Evolutionary conservation across 2,113 vertebrate species (phyloP).

Genomic region (Ptilorrhoa leucosticta): DNA sequence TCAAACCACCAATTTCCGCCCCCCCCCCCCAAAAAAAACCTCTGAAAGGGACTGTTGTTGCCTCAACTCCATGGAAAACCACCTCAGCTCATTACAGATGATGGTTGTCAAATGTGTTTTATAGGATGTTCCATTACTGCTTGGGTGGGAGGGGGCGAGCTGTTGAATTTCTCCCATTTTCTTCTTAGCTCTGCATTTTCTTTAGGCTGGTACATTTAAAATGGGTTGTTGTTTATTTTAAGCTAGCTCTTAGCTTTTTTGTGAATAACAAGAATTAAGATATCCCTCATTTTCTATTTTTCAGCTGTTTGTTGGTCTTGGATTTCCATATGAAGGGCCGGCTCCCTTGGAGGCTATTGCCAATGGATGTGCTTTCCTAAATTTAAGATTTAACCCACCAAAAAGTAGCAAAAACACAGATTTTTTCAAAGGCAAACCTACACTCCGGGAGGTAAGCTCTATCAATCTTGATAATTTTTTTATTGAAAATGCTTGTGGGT

Average conservation of each 20-base stretch:
- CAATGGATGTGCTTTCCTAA: constrained; percentile 95
- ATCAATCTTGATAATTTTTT: neutral
- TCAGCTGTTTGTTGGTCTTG: constrained; percentile 96
- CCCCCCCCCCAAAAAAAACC: neutral
- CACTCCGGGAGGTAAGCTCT: constrained; percentile 89
- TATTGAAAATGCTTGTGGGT: neutral
- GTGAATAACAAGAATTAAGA: neutral
- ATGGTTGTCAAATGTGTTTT: constrained; percentile 57
- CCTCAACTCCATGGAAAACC: constrained; percentile 41
- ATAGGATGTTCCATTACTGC: neutral
- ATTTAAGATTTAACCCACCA: constrained; percentile 90
- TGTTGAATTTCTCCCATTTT: neutral
- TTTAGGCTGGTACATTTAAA: neutral
- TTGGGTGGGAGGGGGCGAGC: neutral
- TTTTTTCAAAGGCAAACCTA: constrained; percentile 98
- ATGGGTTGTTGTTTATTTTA: neutral
- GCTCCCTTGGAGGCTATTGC: constrained; percentile 96
- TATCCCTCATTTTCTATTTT: constrained; percentile 23
- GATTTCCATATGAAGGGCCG: constrained; percentile 96
- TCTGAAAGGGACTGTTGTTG: constrained; percentile 61
- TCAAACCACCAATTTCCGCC: neutral
- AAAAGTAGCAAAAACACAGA: constrained; percentile 99
- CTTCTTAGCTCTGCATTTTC: neutral
- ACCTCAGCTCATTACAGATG: constrained; percentile 62
- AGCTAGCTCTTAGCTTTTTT: neutral